phyloP scores from a whole-genome alignment of 2,797 vertebrate species.

The Carapus acus region DNA sequence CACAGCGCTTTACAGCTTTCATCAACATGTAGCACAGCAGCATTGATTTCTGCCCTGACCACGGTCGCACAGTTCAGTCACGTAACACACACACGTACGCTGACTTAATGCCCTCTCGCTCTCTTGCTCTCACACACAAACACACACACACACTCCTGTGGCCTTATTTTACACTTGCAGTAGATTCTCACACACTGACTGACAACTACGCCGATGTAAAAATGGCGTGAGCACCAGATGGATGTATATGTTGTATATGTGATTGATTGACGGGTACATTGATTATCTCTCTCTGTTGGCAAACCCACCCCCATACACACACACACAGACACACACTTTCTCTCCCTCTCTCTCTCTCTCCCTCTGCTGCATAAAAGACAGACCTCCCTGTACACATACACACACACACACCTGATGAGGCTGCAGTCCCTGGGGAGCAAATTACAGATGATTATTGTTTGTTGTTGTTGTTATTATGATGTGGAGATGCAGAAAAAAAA shows the following conservation, averaged over 20 bases:
- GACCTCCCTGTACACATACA: slow-evolving; percentile 9
- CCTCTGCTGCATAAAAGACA: no score
- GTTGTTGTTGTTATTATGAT: slow-evolving; percentile 21
- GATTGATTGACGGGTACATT: no score
- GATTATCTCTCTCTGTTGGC: no score
- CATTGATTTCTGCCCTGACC: slow-evolving; percentile 61
- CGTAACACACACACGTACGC: slow-evolving; percentile 22
- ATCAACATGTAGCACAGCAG: slow-evolving; percentile 34
- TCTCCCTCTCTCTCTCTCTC: background rate
- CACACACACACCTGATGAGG: slow-evolving; percentile 17
- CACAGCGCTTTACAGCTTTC: slow-evolving; percentile 14
- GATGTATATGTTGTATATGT: no score
- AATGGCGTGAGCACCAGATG: no score
- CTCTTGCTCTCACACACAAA: background rate
- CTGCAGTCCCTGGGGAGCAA: background rate
- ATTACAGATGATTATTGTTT: slow-evolving; percentile 19
- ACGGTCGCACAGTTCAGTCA: slow-evolving; percentile 52
- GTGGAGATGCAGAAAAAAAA: slow-evolving; percentile 12
- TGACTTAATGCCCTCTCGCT: no score
- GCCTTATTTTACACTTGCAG: slow-evolving; percentile 5
- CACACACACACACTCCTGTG: background rate
- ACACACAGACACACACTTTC: background rate
- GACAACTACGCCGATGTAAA: no score
- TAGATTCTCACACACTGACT: no score
- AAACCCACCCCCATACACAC: background rate